Conservation (phyloP, 2,797 vertebrate genomes). For the Zenarchopterus dispar region DNA sequence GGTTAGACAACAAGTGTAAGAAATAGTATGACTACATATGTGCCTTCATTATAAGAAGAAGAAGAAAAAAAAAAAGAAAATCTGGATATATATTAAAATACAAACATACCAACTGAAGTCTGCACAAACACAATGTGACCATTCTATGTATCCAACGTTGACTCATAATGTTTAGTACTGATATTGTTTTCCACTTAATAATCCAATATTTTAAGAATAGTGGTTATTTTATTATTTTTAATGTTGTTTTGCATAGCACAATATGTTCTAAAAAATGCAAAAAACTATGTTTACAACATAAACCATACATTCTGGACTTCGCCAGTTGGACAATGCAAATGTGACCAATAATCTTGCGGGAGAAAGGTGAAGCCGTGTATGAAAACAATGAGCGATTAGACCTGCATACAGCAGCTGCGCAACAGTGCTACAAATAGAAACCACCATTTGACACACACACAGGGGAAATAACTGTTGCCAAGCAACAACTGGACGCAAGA, state of each 20-base stretch:
- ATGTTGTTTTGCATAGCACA: neutral
- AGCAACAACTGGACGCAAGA: constrained; percentile 66
- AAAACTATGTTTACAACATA: neutral
- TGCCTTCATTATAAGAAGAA: no score
- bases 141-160: no score
- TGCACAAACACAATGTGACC: no score
- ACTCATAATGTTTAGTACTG: no score
- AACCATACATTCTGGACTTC: constrained; percentile 26
- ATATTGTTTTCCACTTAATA: no score
- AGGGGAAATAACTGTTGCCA: constrained; percentile 69
- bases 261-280: neutral
- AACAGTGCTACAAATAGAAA: constrained; percentile 72
- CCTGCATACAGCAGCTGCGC: constrained; percentile 55
- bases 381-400: constrained; percentile 56
- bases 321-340: constrained; percentile 35
- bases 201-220: no score
- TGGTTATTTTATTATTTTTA: no score
- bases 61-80: no score
- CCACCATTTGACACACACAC: constrained; percentile 70
- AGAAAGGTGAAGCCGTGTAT: constrained; percentile 13
- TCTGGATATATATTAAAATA: no score
- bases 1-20: no score
- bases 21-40: no score
- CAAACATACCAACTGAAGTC: no score
- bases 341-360: constrained; percentile 45